These are phyloP conservation scores for Poecilobothrus nobilitatus DNA, from an alignment of 2,888 invertebrate genomes.

Conservation along the genomic window DNA sequence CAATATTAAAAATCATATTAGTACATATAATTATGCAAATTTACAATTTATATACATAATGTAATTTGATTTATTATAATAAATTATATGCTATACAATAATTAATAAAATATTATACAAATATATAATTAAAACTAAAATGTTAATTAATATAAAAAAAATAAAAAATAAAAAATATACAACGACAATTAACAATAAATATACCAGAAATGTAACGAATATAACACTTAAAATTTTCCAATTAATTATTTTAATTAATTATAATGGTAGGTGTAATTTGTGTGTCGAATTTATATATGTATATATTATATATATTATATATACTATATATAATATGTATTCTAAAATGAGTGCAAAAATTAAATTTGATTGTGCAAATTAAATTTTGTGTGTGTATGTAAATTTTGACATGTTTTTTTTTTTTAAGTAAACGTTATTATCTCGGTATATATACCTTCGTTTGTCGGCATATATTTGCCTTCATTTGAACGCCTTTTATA, in stretches of 20 bases:
- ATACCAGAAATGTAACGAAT: slow-evolving; percentile 15
- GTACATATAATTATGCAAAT: too few species aligned
- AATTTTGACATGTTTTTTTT: neutral
- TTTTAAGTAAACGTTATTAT: neutral
- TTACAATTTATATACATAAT: too few species aligned
- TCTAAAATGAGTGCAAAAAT: too few species aligned
- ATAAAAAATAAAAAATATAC: slow-evolving; percentile 17
- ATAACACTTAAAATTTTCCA: slow-evolving; percentile 19
- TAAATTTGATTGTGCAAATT: neutral
- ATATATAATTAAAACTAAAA: slow-evolving; percentile 10
- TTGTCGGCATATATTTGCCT: slow-evolving; percentile 8
- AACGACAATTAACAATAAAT: slow-evolving; percentile 13
- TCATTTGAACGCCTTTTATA: neutral
- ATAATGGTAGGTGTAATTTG: too few species aligned
- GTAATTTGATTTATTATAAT: too few species aligned
- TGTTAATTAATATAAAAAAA: too few species aligned
- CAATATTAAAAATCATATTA: too few species aligned
- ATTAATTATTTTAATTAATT: slow-evolving; percentile 10
- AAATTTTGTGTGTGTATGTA: slow-evolving; percentile 4
- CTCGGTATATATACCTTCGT: neutral
- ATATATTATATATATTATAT: too few species aligned
- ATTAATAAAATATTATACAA: too few species aligned
- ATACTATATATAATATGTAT: too few species aligned
- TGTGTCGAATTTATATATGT: too few species aligned
- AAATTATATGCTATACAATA: too few species aligned